Evolutionary conservation across 2,797 vertebrate genomes (phyloP).

Genomic region (Novumbra hubbsi): DNA sequence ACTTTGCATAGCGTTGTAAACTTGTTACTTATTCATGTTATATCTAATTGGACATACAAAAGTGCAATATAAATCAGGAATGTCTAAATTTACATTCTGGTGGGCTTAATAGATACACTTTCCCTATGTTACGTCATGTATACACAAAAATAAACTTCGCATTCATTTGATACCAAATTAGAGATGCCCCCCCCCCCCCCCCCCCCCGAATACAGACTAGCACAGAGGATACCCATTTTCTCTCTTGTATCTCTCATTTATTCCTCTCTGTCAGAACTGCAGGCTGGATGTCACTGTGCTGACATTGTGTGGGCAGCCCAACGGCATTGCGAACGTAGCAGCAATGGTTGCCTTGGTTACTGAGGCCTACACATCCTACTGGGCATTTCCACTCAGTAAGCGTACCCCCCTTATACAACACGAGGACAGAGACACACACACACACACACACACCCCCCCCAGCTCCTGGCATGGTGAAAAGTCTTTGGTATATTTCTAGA

Average conservation of each 20-base stretch:
- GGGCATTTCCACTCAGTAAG: constrained; percentile 82
- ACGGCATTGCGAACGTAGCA: constrained; percentile 71
- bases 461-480: constrained; percentile 30
- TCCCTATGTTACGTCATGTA: no score
- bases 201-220: neutral
- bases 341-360: constrained; percentile 80
- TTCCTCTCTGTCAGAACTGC: constrained; percentile 48
- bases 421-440: constrained; percentile 22
- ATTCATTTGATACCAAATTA: no score
- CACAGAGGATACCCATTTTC: neutral
- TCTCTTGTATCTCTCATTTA: neutral
- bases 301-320: constrained; percentile 76
- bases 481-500: constrained; percentile 42
- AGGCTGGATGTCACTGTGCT: constrained; percentile 65
- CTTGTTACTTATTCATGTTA: no score
- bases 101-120: no score
- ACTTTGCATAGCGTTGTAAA: no score
- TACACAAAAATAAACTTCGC: no score
- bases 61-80: no score
- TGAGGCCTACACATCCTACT: constrained; percentile 79
- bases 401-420: constrained; percentile 55
- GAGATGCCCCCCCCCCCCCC: neutral
- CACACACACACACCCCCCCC: constrained; percentile 21
- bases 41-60: no score
- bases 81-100: no score